A percentile compares a stretch with the other conserved stretches of the same genome.
Evolutionary conservation across 2,888 invertebrate species (phyloP).

Genomic region (Acronicta alni): DNA sequence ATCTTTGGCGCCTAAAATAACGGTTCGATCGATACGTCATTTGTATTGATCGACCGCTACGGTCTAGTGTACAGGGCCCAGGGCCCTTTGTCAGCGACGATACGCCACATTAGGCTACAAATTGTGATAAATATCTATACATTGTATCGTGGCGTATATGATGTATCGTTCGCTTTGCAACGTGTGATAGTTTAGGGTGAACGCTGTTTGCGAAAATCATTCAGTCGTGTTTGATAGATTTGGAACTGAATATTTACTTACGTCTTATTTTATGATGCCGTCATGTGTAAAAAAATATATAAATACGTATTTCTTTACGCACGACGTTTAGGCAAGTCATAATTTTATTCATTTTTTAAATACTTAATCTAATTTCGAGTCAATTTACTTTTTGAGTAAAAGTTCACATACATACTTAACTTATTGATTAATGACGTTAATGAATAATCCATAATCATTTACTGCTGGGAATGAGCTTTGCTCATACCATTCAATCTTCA

Average conservation of each 20-base stretch:
- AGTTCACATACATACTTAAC: too few relatives aligned
- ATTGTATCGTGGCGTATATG: conserved; percentile 56
- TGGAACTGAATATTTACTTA: conserved; percentile 42
- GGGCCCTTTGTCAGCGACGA: conserved; percentile 67
- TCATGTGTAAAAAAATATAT: conserved; percentile 20
- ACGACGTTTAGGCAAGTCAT: neutral
- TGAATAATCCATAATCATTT: too few relatives aligned
- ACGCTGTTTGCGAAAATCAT: conserved; percentile 52
- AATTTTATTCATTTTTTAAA: neutral
- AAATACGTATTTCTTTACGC: conserved; percentile 18
- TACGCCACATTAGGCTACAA: conserved; percentile 74
- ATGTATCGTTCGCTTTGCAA: conserved; percentile 56
- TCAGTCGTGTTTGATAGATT: conserved; percentile 54
- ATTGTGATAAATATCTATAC: conserved; percentile 75
- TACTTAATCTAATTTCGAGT: too few relatives aligned
- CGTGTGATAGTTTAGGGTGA: conserved; percentile 54
- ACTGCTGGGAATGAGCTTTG: too few relatives aligned
- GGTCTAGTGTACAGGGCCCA: conserved; percentile 63
- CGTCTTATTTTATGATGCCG: conserved; percentile 27
- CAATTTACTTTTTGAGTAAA: too few relatives aligned
- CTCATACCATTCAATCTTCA: too few relatives aligned
- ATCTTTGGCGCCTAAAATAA: conserved; percentile 50
- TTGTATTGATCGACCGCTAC: conserved; percentile 59
- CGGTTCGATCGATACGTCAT: conserved; percentile 54
- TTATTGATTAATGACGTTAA: too few relatives aligned